These are phyloP conservation scores for Agrenia bidenticulata DNA, from an alignment of 2,888 invertebrate genomes.

Conservation along the genomic window DNA sequence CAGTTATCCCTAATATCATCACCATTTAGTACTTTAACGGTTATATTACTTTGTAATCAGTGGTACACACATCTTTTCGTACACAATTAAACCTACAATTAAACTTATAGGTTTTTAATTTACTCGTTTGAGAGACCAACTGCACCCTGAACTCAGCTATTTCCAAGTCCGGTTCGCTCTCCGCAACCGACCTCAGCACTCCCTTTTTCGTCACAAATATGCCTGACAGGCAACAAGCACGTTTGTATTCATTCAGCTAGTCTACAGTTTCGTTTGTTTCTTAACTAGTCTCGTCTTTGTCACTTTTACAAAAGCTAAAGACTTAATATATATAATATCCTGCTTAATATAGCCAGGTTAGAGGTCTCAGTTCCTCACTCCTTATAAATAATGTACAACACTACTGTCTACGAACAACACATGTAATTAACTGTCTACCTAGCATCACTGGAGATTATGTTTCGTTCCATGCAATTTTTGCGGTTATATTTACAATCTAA, in stretches of 20 bases:
- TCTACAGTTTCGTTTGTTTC: constrained; percentile 3
- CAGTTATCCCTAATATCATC: constrained; percentile 24
- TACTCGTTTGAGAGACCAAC: constrained; percentile 1
- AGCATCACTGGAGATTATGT: constrained; percentile 6
- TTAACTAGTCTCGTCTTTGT: neutral
- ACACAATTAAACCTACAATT: neutral
- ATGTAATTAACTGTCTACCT: neutral
- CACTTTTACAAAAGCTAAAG: constrained; percentile 3
- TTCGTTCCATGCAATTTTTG: neutral
- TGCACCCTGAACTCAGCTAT: neutral
- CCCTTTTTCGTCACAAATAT: no score
- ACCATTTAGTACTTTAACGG: constrained; percentile 11
- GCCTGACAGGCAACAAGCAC: no score
- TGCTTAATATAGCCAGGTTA: neutral
- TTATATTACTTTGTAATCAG: constrained; percentile 7
- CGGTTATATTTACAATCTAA: no score
- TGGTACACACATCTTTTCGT: neutral
- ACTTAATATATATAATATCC: no score
- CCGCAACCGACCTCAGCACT: no score
- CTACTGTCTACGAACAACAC: no score
- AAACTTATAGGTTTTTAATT: neutral
- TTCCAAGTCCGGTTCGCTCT: no score
- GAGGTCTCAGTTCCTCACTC: neutral
- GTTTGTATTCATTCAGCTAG: neutral
- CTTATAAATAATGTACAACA: no score